Conservation (phyloP, 2,113 vertebrate genomes). For the Limnothrissa miodon region DNA sequence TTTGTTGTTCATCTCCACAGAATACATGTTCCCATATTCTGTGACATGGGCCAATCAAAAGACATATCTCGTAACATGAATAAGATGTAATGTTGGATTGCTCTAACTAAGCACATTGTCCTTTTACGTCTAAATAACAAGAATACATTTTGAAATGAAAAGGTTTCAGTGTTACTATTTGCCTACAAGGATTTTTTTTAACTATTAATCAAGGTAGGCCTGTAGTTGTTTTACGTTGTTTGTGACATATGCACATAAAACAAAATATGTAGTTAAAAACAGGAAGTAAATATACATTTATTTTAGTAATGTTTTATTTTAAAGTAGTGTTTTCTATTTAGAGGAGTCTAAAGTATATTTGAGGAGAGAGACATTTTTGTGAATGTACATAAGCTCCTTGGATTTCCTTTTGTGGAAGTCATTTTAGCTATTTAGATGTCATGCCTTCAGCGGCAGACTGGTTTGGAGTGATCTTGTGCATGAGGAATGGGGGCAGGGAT, state of each 20-base stretch:
- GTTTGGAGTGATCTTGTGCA: constrained; percentile 4
- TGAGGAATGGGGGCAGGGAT: constrained; percentile 16
- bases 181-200: not conserved
- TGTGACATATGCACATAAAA: not conserved
- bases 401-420: not conserved
- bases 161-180: not conserved
- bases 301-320: too few species aligned
- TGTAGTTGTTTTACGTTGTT: not conserved
- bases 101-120: not conserved
- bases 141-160: not conserved
- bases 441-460: not conserved
- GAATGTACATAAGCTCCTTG: not conserved
- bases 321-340: not conserved
- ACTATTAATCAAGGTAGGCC: not conserved
- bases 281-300: not conserved
- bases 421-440: not conserved
- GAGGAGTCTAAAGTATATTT: not conserved
- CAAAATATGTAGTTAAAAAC: too few species aligned
- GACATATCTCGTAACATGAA: not conserved
- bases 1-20: not conserved
- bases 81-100: not conserved
- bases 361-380: not conserved
- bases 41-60: not conserved
- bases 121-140: not conserved
- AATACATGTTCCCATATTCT: not conserved